phyloP scores from a whole-genome alignment of 2,888 invertebrate genomes.

The Perizoma flavofasciatum region DNA sequence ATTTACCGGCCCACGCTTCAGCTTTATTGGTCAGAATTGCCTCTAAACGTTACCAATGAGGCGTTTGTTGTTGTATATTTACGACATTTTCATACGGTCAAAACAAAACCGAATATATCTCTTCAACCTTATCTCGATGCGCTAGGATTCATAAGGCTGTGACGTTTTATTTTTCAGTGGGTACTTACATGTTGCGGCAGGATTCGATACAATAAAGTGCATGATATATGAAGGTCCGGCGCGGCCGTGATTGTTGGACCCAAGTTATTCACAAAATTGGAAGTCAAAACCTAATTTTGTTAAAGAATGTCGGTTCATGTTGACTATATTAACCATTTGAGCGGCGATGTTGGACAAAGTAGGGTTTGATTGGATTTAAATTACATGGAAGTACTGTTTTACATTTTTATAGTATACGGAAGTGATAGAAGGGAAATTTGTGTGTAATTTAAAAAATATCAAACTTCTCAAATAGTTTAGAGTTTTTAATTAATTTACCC shows the following conservation, averaged over 20 bases:
- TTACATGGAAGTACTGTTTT: constrained; percentile 34
- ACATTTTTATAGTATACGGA: constrained; percentile 31
- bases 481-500: constrained; percentile 8
- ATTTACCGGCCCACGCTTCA: constrained; percentile 70
- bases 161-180: constrained; percentile 41
- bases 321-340: constrained; percentile 33
- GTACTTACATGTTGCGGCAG: constrained; percentile 59
- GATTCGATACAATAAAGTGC: constrained; percentile 65
- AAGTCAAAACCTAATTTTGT: constrained; percentile 47
- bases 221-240: constrained; percentile 61
- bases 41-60: constrained; percentile 82
- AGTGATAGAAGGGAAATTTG: constrained; percentile 18
- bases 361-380: constrained; percentile 38
- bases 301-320: constrained; percentile 42
- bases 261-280: constrained; percentile 51
- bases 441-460: neutral
- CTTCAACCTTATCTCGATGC: constrained; percentile 21
- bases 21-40: constrained; percentile 81
- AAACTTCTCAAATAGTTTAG: too few species aligned
- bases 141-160: constrained; percentile 13
- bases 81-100: constrained; percentile 54
- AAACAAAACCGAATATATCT: constrained; percentile 21
- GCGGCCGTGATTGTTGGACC: constrained; percentile 47
- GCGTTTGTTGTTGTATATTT: constrained; percentile 78
- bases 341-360: constrained; percentile 30